phyloP scores from a whole-genome alignment of 2,113 vertebrate genomes.

The Atherinomorus stipes region DNA sequence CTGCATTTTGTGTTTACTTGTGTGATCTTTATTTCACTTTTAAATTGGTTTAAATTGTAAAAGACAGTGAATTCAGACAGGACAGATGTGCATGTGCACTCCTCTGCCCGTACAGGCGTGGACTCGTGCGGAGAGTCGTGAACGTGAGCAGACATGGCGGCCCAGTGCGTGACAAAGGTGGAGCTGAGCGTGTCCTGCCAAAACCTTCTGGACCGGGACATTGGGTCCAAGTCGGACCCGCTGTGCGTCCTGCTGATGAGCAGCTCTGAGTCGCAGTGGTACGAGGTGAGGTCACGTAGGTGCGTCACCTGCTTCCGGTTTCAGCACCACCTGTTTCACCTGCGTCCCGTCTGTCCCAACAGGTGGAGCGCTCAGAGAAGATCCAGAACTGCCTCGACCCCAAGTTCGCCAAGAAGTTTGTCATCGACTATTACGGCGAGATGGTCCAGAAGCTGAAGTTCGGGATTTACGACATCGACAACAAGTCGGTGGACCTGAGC shows the following conservation, averaged over 20 bases:
- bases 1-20: too few relatives aligned
- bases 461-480: constrained; percentile 96
- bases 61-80: too few relatives aligned
- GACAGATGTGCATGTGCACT: too few relatives aligned
- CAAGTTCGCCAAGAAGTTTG: constrained; percentile 92
- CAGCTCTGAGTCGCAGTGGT: constrained; percentile 66
- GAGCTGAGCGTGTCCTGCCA: constrained; percentile 90
- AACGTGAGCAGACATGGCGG: constrained; percentile 83
- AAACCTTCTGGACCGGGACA: constrained; percentile 89
- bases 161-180: constrained; percentile 88
- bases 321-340: too few relatives aligned
- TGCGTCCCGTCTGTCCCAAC: constrained; percentile 11
- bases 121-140: neutral
- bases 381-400: constrained; percentile 93
- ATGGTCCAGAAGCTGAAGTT: constrained; percentile 96
- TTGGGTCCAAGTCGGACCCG: constrained; percentile 91
- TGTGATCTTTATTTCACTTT: too few relatives aligned
- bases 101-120: too few relatives aligned
- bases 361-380: constrained; percentile 88
- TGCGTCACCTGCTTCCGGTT: too few relatives aligned
- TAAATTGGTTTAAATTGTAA: too few relatives aligned
- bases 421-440: constrained; percentile 97
- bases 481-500: constrained; percentile 89
- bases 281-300: constrained; percentile 77
- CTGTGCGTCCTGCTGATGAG: constrained; percentile 87